Evolutionary conservation across 2,113 vertebrate species (phyloP), one percentile per base, ranked within the genome.

Genomic region (Lepus timidus): DNA sequence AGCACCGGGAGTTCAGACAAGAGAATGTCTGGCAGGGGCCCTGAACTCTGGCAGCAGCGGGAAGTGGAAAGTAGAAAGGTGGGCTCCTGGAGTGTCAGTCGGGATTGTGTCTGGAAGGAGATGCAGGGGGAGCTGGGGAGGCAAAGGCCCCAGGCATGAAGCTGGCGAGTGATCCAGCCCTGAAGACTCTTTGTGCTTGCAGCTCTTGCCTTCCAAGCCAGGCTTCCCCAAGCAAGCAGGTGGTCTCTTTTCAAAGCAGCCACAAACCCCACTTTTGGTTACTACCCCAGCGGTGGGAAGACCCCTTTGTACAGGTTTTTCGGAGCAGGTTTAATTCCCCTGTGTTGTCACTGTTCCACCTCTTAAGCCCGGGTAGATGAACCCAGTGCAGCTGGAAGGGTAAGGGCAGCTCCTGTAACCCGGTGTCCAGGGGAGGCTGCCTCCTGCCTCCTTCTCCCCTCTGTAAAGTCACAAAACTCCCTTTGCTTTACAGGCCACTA

Each of bases 341-440:
- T 9, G 0, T 23, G 25, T 58, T 51, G 19, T 83, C 0, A 0
- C 68, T 9, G 0, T 58, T 51, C 67, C 3, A 7, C 4, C 3
- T n/a, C 25, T 17, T 9, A 25, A 84, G 33, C 33, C 27, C 22
- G 73, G 23, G 33, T 73, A 71, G 61, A 31, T 25, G 1, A 27
- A 29, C 29, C 31, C 23, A 52, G 8, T 17, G 5, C 61, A 78
- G 29, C 85, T 64, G 31, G 27, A 22, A 10, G 25, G 67, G 20
- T 6, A 12, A n/a, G 36, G 12, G 0, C 58, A 62, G 51, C 31
- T 85, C 27, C 36, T 20, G 6, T 23, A 52, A 71, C 4, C 0
- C 0, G 27, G 62, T 4, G 9, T 61, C 14, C 39, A 12, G 25
- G n/a, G 25, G 6, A 16, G 62, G 44, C 27, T 16, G 0, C 20